Evolutionary conservation across 2,888 invertebrate genomes (phyloP), one percentile per base, ranked within the genome.

Genomic region (Odontocerum albicorne): DNA sequence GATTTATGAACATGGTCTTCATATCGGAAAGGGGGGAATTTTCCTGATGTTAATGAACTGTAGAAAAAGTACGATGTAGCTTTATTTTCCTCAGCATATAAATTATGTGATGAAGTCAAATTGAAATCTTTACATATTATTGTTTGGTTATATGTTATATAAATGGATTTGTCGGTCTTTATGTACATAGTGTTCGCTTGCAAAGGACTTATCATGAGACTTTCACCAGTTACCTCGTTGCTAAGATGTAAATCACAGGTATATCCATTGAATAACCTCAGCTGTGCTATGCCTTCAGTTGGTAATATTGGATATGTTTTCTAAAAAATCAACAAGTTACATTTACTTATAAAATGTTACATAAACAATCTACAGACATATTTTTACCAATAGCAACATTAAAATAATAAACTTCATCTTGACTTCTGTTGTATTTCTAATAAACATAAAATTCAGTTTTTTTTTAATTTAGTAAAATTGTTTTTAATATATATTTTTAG

Each of bases 211-310:
- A 75, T 68, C 0, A 66, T 68, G 49, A 69, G 68, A 0, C 67
- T 65, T 1, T 71, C 66, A 52, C 70, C 70, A 16, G 62, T 70
- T 55, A 77, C 72, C 51, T 81, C 78, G 33, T 72, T 72, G 16
- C 82, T 73, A 44, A 86, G 73, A 2, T 69, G 66, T 4, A 75
- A 56, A 2, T 72, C 66, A 55, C 80, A 81, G 7, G 71, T 77
- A 35, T 78, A 70, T 1, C 79, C 77, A 63, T 86, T 86, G 65
- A 80, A 86, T 46, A 87, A 70, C 42, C 85, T 72, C 3, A 86
- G 60, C 68, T 86, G 85, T 1, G 79, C 77, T 13, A 71, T 64
- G 1, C 81, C 83, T 1, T 66, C 55, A 16, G 72, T 65, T 0
- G 86, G 85, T 6, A 83, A 63, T 10, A 77, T 67, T 0, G 85